phyloP scores from a whole-genome alignment of 2,888 invertebrate genomes.

The Philaethria dido region DNA sequence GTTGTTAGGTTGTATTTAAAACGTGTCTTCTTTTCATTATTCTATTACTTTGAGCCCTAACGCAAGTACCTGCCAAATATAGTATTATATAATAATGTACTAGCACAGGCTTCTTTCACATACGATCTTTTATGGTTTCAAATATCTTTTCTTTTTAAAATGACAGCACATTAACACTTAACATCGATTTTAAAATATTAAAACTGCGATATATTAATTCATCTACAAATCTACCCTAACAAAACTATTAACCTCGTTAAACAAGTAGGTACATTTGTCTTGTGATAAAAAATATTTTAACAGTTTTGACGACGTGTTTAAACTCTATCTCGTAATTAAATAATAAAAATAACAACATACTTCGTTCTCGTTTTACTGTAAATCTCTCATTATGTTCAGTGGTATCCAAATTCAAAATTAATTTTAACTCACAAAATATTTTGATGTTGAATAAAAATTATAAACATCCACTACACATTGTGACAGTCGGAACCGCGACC shows the following conservation, averaged over 20 bases:
- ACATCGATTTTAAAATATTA: constrained; percentile 28
- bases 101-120: background rate
- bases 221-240: constrained; percentile 19
- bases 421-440: background rate
- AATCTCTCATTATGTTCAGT: too few relatives aligned
- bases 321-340: background rate
- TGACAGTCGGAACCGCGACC: background rate
- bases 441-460: constrained; percentile 5
- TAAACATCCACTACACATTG: background rate
- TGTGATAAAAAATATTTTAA: constrained; percentile 3
- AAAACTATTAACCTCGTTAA: constrained; percentile 29
- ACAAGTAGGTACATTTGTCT: constrained; percentile 20
- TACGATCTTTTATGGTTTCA: constrained; percentile 4
- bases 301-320: background rate
- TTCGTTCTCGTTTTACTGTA: too few relatives aligned
- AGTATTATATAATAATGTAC: background rate
- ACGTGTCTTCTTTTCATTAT: background rate
- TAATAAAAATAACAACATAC: background rate
- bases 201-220: constrained; percentile 25
- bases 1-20: background rate
- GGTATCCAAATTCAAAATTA: too few relatives aligned
- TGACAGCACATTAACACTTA: constrained; percentile 23
- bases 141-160: constrained; percentile 1
- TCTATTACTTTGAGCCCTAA: background rate
- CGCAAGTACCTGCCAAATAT: constrained; percentile 5